Conservation (phyloP, 1,140 invertebrate genomes). For the Chironomus tepperi region DNA sequence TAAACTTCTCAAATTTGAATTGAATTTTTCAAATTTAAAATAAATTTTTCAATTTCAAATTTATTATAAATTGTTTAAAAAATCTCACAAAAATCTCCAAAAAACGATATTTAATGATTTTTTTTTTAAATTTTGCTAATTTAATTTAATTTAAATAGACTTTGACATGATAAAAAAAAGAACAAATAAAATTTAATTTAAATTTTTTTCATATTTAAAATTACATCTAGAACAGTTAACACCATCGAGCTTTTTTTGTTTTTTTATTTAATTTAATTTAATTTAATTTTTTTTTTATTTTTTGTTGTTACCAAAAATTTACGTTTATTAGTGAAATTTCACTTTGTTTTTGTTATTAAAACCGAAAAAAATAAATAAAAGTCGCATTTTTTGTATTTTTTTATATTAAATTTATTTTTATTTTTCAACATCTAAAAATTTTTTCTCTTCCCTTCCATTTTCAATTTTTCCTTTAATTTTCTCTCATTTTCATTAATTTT, state of each 20-base stretch:
- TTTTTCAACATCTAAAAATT: too few species aligned
- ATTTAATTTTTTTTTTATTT: neutral
- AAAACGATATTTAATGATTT: too few species aligned
- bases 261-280: neutral
- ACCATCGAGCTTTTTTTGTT: slow-evolving; percentile 10
- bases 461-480: neutral
- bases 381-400: neutral
- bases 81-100: too few species aligned
- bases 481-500: neutral
- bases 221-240: slow-evolving; percentile 23
- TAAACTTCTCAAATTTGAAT: too few species aligned
- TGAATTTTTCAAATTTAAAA: too few species aligned
- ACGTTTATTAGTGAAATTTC: too few species aligned
- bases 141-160: too few species aligned
- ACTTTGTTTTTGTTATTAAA: too few species aligned
- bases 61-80: too few species aligned
- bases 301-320: neutral
- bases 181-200: neutral
- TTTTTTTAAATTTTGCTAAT: too few species aligned
- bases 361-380: neutral
- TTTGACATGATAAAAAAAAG: neutral
- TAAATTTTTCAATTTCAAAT: too few species aligned
- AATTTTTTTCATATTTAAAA: neutral
- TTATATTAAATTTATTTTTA: neutral
- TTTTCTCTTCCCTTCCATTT: too few species aligned